Base-by-base conservation (phyloP, 2,888 invertebrate species). In the Meloe dianella region DNA sequence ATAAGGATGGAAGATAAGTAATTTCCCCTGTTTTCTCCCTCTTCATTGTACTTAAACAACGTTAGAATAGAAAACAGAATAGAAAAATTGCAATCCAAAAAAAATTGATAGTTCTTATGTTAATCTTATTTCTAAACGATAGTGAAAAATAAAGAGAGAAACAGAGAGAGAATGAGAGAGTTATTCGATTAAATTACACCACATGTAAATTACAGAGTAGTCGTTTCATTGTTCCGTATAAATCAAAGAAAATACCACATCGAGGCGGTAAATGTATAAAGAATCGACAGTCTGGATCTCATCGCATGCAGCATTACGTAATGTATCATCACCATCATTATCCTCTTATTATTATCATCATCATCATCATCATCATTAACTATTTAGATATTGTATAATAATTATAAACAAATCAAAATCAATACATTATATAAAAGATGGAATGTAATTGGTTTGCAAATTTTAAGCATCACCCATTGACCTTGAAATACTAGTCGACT, bases 141-240 rank as follows among this genome's bases (percentile, higher is more conserved):
- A 38, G 32, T 8, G 10, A 38, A 4, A n/a, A n/a, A 38, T 14
- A n/a, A n/a, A 41, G 38, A 41, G 17, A 41, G n/a, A 47, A 8
- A 47, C 17, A 41, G 10, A 17, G 41, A 41, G 4, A 41, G 41
- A 51, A 24, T 12, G 51, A 51, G 22, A 17, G 9, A 12, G 4
- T 51, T 51, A 24, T 24, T 51, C 10, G 24, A 51, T 51, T 51
- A 51, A 47, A 47, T 47, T 47, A 47, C 47, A 47, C 47, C 20
- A 47, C 47, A 47, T 47, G 17, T 20, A 47, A 51, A 51, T 51
- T 51, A 51, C 51, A 51, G 51, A 24, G 22, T 51, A 24, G 22
- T 51, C 51, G 24, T 24, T 51, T 51, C 12, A 51, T 51, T 51
- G 22, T 41, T 51, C 3, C 0, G 51, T 12, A 51, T 51, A 51